Conservation (phyloP, 2,797 vertebrate genomes). For the Chelon labrosus region DNA sequence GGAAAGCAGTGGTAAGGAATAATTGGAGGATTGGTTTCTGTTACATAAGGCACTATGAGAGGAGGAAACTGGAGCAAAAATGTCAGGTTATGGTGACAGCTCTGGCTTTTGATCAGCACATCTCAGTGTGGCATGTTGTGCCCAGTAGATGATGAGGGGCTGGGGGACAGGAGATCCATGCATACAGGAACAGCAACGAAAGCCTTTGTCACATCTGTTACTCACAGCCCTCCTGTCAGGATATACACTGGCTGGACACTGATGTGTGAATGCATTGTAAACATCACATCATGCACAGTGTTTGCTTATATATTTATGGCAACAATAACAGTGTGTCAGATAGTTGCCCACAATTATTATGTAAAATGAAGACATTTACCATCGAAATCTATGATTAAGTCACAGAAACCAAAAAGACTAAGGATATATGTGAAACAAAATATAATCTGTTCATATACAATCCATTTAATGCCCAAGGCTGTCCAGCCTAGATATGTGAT, state of each 20-base stretch:
- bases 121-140: slow-evolving; percentile 70
- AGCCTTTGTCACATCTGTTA: slow-evolving; percentile 71
- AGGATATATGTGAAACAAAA: no score
- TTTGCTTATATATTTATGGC: slow-evolving; percentile 40
- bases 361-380: no score
- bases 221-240: slow-evolving; percentile 53
- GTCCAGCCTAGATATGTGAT: not conserved
- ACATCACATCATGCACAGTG: slow-evolving; percentile 25
- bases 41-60: slow-evolving; percentile 23
- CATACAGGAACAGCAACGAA: slow-evolving; percentile 49
- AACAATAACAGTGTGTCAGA: not conserved
- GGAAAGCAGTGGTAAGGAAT: slow-evolving; percentile 7
- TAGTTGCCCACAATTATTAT: not conserved
- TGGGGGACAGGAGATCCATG: slow-evolving; percentile 69
- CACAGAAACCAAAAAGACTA: no score
- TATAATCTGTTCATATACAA: no score
- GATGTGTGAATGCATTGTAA: slow-evolving; percentile 51
- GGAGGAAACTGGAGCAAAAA: slow-evolving; percentile 49
- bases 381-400: no score
- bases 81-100: slow-evolving; percentile 73
- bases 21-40: slow-evolving; percentile 32
- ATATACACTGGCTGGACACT: slow-evolving; percentile 39
- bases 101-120: slow-evolving; percentile 78
- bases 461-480: no score
- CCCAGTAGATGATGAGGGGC: slow-evolving; percentile 66